Base-by-base conservation (phyloP, 37 sponge, comb jelly and placozoan species). In the Beroe ovata region DNA sequence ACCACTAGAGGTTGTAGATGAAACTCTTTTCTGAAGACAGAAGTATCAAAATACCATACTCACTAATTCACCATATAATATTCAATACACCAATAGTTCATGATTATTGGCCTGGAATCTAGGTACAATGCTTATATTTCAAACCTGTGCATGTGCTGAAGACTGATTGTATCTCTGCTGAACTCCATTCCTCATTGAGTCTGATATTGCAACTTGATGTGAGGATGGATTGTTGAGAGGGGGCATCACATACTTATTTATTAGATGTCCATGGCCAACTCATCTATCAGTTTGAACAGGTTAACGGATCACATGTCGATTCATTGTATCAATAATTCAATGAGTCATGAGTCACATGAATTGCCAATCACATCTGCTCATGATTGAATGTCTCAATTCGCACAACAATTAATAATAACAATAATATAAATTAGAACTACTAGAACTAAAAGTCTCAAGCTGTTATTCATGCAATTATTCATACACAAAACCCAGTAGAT, bases 151-250 rank as follows among this genome's bases (percentile, higher is more conserved):
- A 47, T 16, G 54, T n/a, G n/a, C n/a, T n/a, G n/a, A n/a, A 47
- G 54, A 47, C 6, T 47, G 11, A 47, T 47, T 47, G 54, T 47
- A 16, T 11, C 54, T 47, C 54, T 47, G 6, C 11, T 47, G 69
- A 33, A 25, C 29, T 33, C 69, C 69, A 66, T 66, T 66, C 69
- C 30, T 66, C 69, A 66, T 66, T 66, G 32, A 37, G 34, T 66
- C 69, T 18, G 54, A 47, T 47, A 47, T 47, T 29, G 69, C 69
- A 66, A 30, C 25, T 66, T 66, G 54, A 4, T 66, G 25, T 66
- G 69, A 66, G 30, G 25, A 66, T 32, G 69, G 69, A 66, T 66
- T 19, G 32, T 66, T 34, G 69, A 29, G 30, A 14, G 69, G 69
- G 30, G 69, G 69, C 69, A 66, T 66, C 69, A 66, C 69, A 66